Base-by-base conservation (phyloP, 2,888 invertebrate genomes). In the Hyposoter dolosus region DNA sequence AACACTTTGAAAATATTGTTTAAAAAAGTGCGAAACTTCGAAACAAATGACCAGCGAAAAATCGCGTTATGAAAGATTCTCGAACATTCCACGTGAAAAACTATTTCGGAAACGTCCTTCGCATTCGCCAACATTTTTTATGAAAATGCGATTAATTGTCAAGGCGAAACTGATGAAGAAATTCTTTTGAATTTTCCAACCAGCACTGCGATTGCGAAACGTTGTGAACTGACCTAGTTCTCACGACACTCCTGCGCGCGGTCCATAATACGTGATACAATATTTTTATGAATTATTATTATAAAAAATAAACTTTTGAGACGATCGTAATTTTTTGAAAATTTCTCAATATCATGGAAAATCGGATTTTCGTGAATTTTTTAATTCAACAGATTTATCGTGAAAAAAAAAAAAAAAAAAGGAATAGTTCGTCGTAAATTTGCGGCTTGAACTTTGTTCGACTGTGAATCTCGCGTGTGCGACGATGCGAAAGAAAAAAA, bases 181-280 rank as follows among this genome's bases (percentile, higher is more conserved):
- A 60, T 60, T 12, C 15, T 81, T 72, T 60, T 45, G 53, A 65
- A 40, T 66, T 63, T 84, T 80, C 69, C 74, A 69, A 78, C 77
- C 77, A 78, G 74, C 78, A 82, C 40, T 40, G 40, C 40, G 40
- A 85, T 85, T 85, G 75, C 85, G 82, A 82, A 85, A 82, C 82
- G 79, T 40, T 63, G 45, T 35, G 65, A 71, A 71, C 60, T 65
- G 76, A 80, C 85, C 83, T 80, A 68, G 69, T 83, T 85, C 85
- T 80, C 82, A 85, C 82, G 85, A 71, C 53, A 47, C 75, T 60
- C 43, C 23, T 63, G 35, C 40, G 40, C 10, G 50, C 72, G 45
- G 47, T 63, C 19, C 23, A 43, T n/a, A 50, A 32, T 79, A 45
- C 60, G 56, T 32, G 71, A 32, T 23, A 72, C 35, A 28, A 19